These are phyloP conservation scores for Neoarius graeffei DNA, from an alignment of 2,113 vertebrate genomes.

Conservation along the genomic window DNA sequence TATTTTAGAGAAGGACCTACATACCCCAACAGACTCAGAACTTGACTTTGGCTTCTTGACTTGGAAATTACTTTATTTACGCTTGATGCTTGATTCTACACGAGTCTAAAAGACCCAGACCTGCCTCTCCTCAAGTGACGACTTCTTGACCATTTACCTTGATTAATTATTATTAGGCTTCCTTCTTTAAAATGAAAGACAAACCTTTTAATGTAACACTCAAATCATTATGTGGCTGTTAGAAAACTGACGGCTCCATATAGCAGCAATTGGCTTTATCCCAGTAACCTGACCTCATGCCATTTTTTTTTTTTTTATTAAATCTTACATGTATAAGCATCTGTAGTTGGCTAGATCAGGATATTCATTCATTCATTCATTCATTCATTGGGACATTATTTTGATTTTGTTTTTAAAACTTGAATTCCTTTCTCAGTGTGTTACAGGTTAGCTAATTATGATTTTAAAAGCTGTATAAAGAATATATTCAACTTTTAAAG, in stretches of 20 bases:
- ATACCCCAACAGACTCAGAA: not conserved
- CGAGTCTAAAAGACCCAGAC: not conserved
- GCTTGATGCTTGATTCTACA: not conserved
- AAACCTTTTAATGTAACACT: not conserved
- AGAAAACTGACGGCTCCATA: not conserved
- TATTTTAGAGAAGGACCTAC: not conserved
- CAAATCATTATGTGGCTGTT: not conserved
- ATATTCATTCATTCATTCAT: not conserved
- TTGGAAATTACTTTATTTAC: not conserved
- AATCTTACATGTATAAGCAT: not conserved
- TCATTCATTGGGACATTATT: not conserved
- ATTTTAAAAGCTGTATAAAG: not conserved
- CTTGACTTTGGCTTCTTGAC: not conserved
- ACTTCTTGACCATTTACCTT: not conserved
- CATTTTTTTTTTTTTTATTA: not conserved
- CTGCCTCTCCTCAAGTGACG: not conserved
- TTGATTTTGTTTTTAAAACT: not conserved
- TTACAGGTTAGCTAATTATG: not conserved
- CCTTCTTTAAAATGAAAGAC: not conserved
- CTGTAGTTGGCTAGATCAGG: not conserved
- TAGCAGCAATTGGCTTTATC: not conserved
- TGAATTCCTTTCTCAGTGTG: too few relatives aligned
- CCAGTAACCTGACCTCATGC: not conserved
- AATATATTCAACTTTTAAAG: not conserved
- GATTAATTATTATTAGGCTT: constrained; percentile 8